Conservation (phyloP, 1,140 invertebrate genomes). For the Littorina saxatilis region DNA sequence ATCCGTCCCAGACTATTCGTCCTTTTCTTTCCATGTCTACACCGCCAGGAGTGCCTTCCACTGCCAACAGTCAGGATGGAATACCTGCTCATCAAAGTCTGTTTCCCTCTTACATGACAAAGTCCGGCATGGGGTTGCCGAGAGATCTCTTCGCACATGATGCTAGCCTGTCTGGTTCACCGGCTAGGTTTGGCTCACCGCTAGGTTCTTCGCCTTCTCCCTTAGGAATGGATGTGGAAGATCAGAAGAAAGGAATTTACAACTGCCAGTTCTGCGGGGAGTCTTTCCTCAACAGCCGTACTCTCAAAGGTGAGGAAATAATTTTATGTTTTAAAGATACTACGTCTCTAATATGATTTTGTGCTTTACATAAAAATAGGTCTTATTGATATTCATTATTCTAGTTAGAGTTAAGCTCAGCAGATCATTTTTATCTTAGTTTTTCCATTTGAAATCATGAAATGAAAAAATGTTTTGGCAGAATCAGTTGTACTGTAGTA, state of each 20-base stretch:
- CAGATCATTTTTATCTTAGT: too few relatives aligned
- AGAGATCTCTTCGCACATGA: not conserved
- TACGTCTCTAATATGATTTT: too few relatives aligned
- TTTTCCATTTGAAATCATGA: too few relatives aligned
- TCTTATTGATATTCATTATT: too few relatives aligned
- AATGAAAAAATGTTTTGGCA: too few relatives aligned
- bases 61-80: not conserved
- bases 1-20: not conserved
- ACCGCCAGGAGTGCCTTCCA: not conserved
- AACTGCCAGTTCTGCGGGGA: slow-evolving; percentile 88
- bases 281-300: slow-evolving; percentile 90
- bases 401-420: too few relatives aligned
- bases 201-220: not conserved
- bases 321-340: too few relatives aligned
- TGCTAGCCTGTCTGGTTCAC: too few relatives aligned
- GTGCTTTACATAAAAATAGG: too few relatives aligned
- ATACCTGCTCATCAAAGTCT: not conserved
- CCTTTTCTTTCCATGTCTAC: not conserved
- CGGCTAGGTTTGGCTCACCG: too few relatives aligned
- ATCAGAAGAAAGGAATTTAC: slow-evolving; percentile 25
- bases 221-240: too few relatives aligned
- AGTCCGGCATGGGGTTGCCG: not conserved
- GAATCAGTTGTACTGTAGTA: too few relatives aligned
- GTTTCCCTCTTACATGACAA: not conserved
- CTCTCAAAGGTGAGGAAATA: slow-evolving; percentile 71